These are phyloP conservation scores for Agrotis clavis DNA, from an alignment of 2,888 invertebrate genomes.

Conservation along the genomic window DNA sequence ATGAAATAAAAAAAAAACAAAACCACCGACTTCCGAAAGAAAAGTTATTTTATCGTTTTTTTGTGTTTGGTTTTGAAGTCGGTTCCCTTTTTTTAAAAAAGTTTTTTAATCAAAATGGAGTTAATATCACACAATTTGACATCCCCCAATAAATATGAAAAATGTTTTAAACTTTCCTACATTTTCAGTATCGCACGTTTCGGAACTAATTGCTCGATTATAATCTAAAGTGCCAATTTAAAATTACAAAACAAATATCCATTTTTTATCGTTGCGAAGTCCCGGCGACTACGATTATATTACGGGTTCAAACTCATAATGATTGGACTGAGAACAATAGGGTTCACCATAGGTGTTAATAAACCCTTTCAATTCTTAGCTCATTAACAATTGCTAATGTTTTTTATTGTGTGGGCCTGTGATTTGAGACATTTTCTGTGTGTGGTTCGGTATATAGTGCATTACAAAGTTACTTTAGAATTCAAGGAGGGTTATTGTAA, in stretches of 20 bases:
- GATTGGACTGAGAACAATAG: slow-evolving; percentile 59
- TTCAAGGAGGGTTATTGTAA: too few relatives aligned
- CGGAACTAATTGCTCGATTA: slow-evolving; percentile 45
- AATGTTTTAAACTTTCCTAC: neutral
- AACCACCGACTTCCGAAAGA: too few relatives aligned
- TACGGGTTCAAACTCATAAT: slow-evolving; percentile 56
- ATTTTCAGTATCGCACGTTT: slow-evolving; percentile 16
- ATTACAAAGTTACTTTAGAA: too few relatives aligned
- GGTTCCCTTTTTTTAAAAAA: too few relatives aligned
- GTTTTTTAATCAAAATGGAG: too few relatives aligned
- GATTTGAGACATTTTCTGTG: slow-evolving; percentile 9
- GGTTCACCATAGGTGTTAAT: slow-evolving; percentile 44
- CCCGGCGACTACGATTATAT: slow-evolving; percentile 35
- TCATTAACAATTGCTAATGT: slow-evolving; percentile 61
- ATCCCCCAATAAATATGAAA: neutral
- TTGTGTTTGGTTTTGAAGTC: too few relatives aligned
- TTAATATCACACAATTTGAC: too few relatives aligned
- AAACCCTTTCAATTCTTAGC: slow-evolving; percentile 53
- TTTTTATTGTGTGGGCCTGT: slow-evolving; percentile 46
- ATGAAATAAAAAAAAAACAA: too few relatives aligned
- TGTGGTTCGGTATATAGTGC: slow-evolving; percentile 51
- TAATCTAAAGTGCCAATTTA: slow-evolving; percentile 56
- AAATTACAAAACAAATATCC: slow-evolving; percentile 51
- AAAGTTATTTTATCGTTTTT: too few relatives aligned
- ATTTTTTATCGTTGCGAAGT: slow-evolving; percentile 31